Base-by-base conservation (phyloP, 35 echinoderm and acorn worm genomes). In the Heliocidaris erythrogramma region DNA sequence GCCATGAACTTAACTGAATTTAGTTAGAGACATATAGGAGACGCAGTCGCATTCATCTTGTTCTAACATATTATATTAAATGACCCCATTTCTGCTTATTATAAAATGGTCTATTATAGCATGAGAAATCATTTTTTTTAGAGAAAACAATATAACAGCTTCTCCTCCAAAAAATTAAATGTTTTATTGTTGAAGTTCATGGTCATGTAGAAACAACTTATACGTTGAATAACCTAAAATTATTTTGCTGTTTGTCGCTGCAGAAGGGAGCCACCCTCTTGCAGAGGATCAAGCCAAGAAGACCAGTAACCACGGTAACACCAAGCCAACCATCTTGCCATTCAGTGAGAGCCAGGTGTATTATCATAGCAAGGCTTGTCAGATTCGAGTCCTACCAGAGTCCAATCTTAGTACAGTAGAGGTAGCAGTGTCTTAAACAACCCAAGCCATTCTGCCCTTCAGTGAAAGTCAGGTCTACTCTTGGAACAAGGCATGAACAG, bases 381-480 rank as follows among this genome's bases (percentile, higher is more conserved):
- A 99, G 92, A 92, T 99, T 0, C 91, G 95, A 31, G 98, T 99
- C 11, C 90, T 97, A 65, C 98, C 97, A 5, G 97, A 99, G 60
- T 97, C 90, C 47, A 97, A 99, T 92, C 85, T 92, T 10, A 99
- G 96, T 60, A 96, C 96, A 21, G 92, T 99, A n/a, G 97, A 99
- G 61, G 96, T 99, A 21, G 90, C 94, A 24, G 49, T 96, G 16
- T 96, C 95, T 30, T 97, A 69, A 94, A 18, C 7, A 24, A 27
- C 21, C 24, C 14, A 17, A 18, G 89, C 90, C 18, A 30, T 95
- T 7, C 30, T 32, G 6, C 9, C 5, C 5, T 10, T 14, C 9
- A 88, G 4, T 21, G 31, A 88, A 12, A 35, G 30, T 35, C 86
- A 88, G 86, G 31, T 31, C 47, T 32, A 2, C 27, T 88, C 6